phyloP scores from a whole-genome alignment of 2,113 vertebrate species.

The Crotalus viridis region DNA sequence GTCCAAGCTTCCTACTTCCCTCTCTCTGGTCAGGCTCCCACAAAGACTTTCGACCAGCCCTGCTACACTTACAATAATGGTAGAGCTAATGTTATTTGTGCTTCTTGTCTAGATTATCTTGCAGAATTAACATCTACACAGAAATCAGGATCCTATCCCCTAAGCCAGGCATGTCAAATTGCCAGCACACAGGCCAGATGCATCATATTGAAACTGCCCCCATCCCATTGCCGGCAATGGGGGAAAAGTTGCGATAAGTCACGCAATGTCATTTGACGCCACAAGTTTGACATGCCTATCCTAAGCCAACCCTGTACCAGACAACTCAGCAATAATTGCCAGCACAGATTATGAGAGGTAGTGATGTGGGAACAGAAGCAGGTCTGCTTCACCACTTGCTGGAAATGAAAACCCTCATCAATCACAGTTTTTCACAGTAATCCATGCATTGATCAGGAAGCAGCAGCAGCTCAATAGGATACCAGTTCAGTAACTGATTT shows the following conservation, averaged over 20 bases:
- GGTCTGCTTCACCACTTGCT: background rate
- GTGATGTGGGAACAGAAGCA: background rate
- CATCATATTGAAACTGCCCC: too few species aligned
- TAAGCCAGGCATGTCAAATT: too few species aligned
- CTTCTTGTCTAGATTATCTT: background rate
- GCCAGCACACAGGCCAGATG: too few species aligned
- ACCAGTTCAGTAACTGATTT: slow-evolving; percentile 1
- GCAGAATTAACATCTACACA: background rate
- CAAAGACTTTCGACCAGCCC: too few species aligned
- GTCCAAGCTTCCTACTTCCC: too few species aligned
- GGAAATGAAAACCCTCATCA: background rate
- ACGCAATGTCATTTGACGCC: fast-evolving
- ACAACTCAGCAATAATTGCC: background rate
- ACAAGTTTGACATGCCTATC: too few species aligned
- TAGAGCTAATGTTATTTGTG: background rate
- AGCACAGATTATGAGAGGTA: background rate
- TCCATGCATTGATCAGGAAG: background rate
- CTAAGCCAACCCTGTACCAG: background rate
- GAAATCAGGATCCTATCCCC: background rate
- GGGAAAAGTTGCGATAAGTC: too few species aligned
- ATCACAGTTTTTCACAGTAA: background rate
- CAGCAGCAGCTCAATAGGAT: background rate
- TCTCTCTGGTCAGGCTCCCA: too few species aligned
- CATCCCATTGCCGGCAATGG: too few species aligned
- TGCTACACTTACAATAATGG: background rate